phyloP scores from a whole-genome alignment of 30 jellyfish, hydroid and myxozoan genomes.

The Pelagia noctiluca region DNA sequence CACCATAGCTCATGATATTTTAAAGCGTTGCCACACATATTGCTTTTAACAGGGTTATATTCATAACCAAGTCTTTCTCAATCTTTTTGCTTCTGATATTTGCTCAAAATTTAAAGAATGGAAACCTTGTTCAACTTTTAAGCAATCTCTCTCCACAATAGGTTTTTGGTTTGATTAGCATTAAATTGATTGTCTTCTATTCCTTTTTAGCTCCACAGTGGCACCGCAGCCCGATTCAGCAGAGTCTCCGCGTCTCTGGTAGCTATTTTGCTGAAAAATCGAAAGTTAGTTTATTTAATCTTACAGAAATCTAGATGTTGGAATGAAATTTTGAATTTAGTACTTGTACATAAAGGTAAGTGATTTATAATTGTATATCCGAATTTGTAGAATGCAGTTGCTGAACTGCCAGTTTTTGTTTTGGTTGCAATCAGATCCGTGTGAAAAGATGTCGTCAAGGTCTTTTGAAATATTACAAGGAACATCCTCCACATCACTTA shows the following conservation, averaged over 20 bases:
- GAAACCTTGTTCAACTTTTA: neutral
- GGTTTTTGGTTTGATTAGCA: neutral
- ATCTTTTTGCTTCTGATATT: too few relatives aligned
- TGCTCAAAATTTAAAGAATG: too few relatives aligned
- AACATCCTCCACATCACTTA: too few relatives aligned
- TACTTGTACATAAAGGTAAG: neutral
- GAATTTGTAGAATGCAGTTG: neutral
- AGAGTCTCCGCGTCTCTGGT: constrained; percentile 96
- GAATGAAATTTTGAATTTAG: neutral
- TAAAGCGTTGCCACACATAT: too few relatives aligned
- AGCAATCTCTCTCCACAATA: neutral
- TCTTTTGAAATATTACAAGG: neutral
- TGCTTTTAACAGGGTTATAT: too few relatives aligned
- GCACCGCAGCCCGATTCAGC: constrained; percentile 97
- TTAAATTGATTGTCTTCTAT: neutral
- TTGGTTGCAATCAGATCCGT: neutral
- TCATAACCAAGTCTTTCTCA: too few relatives aligned
- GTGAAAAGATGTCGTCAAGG: neutral
- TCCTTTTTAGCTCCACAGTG: constrained; percentile 82
- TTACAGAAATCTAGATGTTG: neutral
- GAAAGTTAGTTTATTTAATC: neutral
- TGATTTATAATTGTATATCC: neutral
- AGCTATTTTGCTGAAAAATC: neutral
- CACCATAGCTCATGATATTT: too few relatives aligned
- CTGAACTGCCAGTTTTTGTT: neutral